phyloP scores from a whole-genome alignment of 2,113 vertebrate genomes.

The Xiphophorus hellerii region DNA sequence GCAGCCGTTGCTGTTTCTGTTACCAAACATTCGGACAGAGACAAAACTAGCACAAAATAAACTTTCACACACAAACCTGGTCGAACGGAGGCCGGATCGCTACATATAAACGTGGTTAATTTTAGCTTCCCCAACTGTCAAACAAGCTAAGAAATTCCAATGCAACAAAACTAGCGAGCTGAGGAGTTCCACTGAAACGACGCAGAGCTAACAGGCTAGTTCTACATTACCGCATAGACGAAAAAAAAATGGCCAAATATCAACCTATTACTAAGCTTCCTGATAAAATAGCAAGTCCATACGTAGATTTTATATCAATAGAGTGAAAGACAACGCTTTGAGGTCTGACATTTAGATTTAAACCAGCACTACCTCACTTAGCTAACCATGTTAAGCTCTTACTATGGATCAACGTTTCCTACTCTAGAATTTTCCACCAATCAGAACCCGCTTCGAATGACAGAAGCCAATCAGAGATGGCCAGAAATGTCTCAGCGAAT shows the following conservation, averaged over 20 bases:
- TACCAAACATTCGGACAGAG: slow-evolving; percentile 59
- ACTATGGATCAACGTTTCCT: slow-evolving; percentile 66
- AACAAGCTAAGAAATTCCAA: slow-evolving; percentile 12
- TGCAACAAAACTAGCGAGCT: slow-evolving; percentile 31
- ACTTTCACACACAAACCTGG: neutral
- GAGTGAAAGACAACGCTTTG: neutral
- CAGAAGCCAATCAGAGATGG: slow-evolving; percentile 66
- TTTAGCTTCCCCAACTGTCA: slow-evolving; percentile 24
- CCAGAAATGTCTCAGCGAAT: slow-evolving; percentile 61
- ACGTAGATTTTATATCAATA: neutral
- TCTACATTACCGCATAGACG: slow-evolving; percentile 17
- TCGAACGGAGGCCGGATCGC: neutral
- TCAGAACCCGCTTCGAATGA: slow-evolving; percentile 24
- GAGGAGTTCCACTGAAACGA: slow-evolving; percentile 28
- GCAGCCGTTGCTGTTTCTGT: slow-evolving; percentile 42
- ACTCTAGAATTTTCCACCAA: slow-evolving; percentile 60
- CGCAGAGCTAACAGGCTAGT: slow-evolving; percentile 54
- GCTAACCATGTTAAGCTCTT: slow-evolving; percentile 49
- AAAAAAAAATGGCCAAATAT: neutral
- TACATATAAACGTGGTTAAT: slow-evolving; percentile 2
- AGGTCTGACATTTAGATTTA: neutral
- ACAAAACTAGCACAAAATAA: slow-evolving; percentile 12
- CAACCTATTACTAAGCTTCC: neutral
- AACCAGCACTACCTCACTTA: slow-evolving; percentile 36
- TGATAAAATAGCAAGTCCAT: no score